phyloP scores from a whole-genome alignment of 2,113 vertebrate species.

The Dasyornis broadbenti region DNA sequence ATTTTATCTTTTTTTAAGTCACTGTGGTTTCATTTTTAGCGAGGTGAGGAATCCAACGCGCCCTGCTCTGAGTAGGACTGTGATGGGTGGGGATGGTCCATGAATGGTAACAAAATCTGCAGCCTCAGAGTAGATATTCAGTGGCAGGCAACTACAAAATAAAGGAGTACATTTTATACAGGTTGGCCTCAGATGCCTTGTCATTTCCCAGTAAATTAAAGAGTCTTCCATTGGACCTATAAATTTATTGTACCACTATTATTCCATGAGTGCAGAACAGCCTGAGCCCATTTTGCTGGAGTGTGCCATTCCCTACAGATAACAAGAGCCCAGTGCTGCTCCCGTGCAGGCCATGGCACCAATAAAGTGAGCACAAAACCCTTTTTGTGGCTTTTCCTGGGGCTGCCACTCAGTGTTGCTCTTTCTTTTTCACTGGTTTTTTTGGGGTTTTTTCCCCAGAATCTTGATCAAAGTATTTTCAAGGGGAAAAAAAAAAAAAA shows the following conservation, averaged over 20 bases:
- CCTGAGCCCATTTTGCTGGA: constrained; percentile 15
- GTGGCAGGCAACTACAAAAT: constrained; percentile 37
- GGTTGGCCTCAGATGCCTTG: constrained; percentile 59
- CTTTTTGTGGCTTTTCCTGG: not conserved
- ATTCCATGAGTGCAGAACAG: constrained; percentile 49
- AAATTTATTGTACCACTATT: constrained; percentile 43
- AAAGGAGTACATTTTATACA: constrained; percentile 65
- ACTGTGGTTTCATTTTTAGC: constrained; percentile 54
- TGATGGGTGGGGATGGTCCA: constrained; percentile 48
- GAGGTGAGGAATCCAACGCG: constrained; percentile 50
- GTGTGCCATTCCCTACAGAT: not conserved
- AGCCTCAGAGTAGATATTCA: constrained; percentile 64
- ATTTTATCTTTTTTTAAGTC: not conserved
- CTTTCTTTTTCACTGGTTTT: not conserved
- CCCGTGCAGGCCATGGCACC: not conserved
- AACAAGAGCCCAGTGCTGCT: not conserved
- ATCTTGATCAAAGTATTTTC: not conserved
- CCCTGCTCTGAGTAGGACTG: constrained; percentile 55
- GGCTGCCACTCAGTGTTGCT: not conserved
- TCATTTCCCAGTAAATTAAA: constrained; percentile 70
- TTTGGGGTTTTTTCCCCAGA: not conserved
- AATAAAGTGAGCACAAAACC: not conserved
- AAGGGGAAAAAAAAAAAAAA: not conserved
- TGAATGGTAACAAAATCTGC: constrained; percentile 47
- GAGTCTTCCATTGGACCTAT: constrained; percentile 52